These are phyloP conservation scores for Hyposoter dolosus DNA, from an alignment of 2,888 invertebrate genomes.

Conservation along the genomic window DNA sequence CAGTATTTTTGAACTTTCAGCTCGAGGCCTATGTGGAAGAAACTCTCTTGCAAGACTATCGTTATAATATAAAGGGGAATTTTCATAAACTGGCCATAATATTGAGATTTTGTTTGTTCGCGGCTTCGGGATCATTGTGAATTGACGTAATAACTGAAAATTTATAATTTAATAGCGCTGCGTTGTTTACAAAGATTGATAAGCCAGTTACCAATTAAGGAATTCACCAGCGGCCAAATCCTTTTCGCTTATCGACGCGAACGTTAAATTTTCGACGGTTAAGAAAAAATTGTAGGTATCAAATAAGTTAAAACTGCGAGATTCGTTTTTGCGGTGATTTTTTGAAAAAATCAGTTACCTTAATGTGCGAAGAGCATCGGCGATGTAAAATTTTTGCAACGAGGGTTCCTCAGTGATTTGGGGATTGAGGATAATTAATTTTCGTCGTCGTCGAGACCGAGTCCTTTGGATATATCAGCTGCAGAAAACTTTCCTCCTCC, in stretches of 20 bases:
- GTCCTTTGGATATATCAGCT: conserved; percentile 83
- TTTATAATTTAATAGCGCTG: not conserved
- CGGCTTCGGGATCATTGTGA: not conserved
- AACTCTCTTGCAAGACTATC: not conserved
- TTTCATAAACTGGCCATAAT: not conserved
- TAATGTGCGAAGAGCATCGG: conserved; percentile 11
- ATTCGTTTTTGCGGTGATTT: conserved; percentile 14
- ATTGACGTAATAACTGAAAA: not conserved
- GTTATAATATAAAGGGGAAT: not conserved
- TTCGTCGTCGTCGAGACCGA: conserved; percentile 80
- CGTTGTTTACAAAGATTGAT: not conserved
- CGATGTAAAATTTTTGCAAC: not conserved
- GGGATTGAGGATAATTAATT: conserved; percentile 23
- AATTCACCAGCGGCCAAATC: not conserved
- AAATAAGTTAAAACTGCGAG: conserved; percentile 6
- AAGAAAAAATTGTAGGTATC: not conserved
- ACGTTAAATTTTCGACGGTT: not conserved
- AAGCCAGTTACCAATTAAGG: not conserved
- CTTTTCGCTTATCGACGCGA: not conserved
- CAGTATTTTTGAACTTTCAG: not conserved
- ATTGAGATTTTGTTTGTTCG: not conserved
- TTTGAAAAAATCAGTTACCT: not conserved
- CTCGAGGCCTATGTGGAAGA: conserved; percentile 1
- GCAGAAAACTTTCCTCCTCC: conserved; percentile 79
- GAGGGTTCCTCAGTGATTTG: not conserved